These are phyloP conservation scores for Ephestia elutella DNA, from an alignment of 1,140 invertebrate genomes.

Conservation along the genomic window DNA sequence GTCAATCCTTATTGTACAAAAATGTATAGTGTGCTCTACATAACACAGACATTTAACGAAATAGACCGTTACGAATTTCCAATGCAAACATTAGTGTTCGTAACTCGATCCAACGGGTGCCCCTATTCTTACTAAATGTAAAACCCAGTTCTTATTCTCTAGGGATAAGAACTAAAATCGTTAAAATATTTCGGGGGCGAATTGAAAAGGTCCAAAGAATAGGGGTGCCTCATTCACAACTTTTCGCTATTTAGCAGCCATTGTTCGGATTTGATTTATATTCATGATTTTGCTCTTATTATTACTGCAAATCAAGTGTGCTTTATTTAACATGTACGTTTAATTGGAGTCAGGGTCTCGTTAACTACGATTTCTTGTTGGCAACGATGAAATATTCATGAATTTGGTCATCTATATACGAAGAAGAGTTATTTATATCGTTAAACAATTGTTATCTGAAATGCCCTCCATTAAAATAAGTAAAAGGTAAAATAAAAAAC, in stretches of 20 bases:
- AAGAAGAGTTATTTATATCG: no score
- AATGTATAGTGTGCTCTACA: background rate
- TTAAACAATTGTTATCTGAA: no score
- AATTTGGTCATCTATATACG: no score
- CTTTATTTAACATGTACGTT: constrained; percentile 29
- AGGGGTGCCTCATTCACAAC: constrained; percentile 68
- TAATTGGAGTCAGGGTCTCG: constrained; percentile 23
- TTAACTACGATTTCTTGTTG: background rate
- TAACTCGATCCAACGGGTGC: constrained; percentile 62
- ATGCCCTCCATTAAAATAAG: background rate
- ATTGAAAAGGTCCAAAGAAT: constrained; percentile 39
- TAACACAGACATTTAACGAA: constrained; percentile 19
- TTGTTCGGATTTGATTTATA: constrained; percentile 74
- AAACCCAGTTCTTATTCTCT: constrained; percentile 14
- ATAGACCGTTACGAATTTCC: constrained; percentile 68
- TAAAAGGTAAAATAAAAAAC: background rate
- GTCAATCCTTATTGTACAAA: background rate
- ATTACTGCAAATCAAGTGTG: constrained; percentile 66
- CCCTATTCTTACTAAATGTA: constrained; percentile 21
- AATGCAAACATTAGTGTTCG: constrained; percentile 67
- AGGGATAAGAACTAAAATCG: constrained; percentile 25
- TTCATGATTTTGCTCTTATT: constrained; percentile 64
- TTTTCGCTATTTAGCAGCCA: constrained; percentile 69
- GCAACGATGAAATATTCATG: background rate
- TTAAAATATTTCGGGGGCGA: background rate